Percentiles rank a stretch among this genome's conserved stretches.
phyloP scores from a whole-genome alignment of 1,140 invertebrate genomes.

The Drosophila melanogaster region Release_6_plus_ISO1_MT NT_033777.3:10636001-10636500 shows the following conservation, averaged over 20 bases:
- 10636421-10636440: slow-evolving; percentile 36
- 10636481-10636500: slow-evolving; percentile 56
- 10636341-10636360: slow-evolving; percentile 64
- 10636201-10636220: no score
- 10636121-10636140: slow-evolving; percentile 67
- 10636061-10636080: slow-evolving; percentile 83
- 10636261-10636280: no score
- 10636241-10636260: no score
- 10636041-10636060: slow-evolving; percentile 56
- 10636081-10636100: slow-evolving; percentile 81
- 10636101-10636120: slow-evolving; percentile 79
- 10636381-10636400: slow-evolving; percentile 83
- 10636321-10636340: slow-evolving; percentile 11
- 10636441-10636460: slow-evolving; percentile 70
- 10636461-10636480: slow-evolving; percentile 83
- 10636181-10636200: neutral
- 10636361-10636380: slow-evolving; percentile 15
- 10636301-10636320: neutral
- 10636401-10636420: slow-evolving; percentile 81
- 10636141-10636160: slow-evolving; percentile 1
- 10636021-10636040: slow-evolving; percentile 57
- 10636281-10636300: neutral
- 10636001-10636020: slow-evolving; percentile 76
- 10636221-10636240: no score
- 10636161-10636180: neutral